These are phyloP conservation scores for Phymastichus coffea DNA, from an alignment of 1,140 invertebrate species.

Conservation along the genomic window DNA sequence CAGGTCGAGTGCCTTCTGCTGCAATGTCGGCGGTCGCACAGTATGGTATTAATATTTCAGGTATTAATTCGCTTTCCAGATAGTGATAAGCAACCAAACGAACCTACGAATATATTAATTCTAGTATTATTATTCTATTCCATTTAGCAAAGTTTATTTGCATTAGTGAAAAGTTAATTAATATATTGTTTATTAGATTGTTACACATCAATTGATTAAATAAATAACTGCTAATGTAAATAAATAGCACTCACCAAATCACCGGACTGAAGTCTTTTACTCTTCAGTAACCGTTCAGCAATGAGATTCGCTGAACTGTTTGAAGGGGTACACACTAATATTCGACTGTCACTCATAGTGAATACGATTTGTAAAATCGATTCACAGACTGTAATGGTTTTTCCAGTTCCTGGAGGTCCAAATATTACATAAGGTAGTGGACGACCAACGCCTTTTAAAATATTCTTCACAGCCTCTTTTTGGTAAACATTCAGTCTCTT, in stretches of 20 bases:
- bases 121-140: too few relatives aligned
- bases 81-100: slow-evolving; percentile 69
- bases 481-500: slow-evolving; percentile 74
- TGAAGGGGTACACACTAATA: slow-evolving; percentile 83
- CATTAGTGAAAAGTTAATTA: neutral
- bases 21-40: slow-evolving; percentile 64
- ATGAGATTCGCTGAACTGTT: slow-evolving; percentile 87
- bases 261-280: slow-evolving; percentile 58
- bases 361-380: slow-evolving; percentile 76
- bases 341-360: slow-evolving; percentile 65
- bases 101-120: slow-evolving; percentile 41
- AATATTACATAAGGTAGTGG: slow-evolving; percentile 88
- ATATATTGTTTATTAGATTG: too few relatives aligned
- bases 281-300: slow-evolving; percentile 65
- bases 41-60: slow-evolving; percentile 66
- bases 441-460: slow-evolving; percentile 69
- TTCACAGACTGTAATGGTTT: slow-evolving; percentile 90
- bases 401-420: slow-evolving; percentile 96
- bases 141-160: too few relatives aligned
- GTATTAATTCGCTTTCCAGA: slow-evolving; percentile 61
- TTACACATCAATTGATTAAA: too few relatives aligned
- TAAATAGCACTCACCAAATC: slow-evolving; percentile 67
- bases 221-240: too few relatives aligned
- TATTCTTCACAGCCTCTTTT: slow-evolving; percentile 75
- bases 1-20: slow-evolving; percentile 22